A percentile compares a stretch with the other conserved stretches of the same genome.
These are phyloP conservation scores for Drosophila ironensis DNA, from an alignment of 1,140 invertebrate genomes.

Conservation along the genomic window DNA sequence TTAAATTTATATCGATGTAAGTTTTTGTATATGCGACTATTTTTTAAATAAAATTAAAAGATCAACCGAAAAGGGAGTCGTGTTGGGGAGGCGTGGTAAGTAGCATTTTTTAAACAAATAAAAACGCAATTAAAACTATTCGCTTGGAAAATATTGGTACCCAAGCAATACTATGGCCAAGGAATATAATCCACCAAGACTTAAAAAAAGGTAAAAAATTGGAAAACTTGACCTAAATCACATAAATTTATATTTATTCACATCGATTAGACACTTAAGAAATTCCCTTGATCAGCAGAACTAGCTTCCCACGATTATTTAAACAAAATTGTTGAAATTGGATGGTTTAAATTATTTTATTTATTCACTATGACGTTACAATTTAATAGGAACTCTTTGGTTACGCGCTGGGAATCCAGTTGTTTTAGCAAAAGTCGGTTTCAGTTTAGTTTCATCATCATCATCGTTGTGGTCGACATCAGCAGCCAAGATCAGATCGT, in stretches of 20 bases:
- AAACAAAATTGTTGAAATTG: no score
- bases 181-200: no score
- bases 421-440: slow-evolving; percentile 38
- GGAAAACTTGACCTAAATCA: no score
- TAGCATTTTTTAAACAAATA: background rate
- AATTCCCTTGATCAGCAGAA: no score
- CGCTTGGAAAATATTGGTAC: no score
- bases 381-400: slow-evolving; percentile 51
- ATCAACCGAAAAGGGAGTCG: background rate
- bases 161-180: no score
- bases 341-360: slow-evolving; percentile 8
- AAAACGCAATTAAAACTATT: no score
- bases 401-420: slow-evolving; percentile 37
- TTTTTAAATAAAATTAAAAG: slow-evolving; percentile 67
- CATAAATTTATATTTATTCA: no score
- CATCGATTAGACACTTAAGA: no score
- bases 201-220: background rate
- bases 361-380: slow-evolving; percentile 36
- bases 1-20: slow-evolving; percentile 52
- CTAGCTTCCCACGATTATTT: no score
- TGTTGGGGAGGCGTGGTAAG: no score
- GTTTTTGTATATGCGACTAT: slow-evolving; percentile 65
- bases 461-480: slow-evolving; percentile 35
- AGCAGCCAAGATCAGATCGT: slow-evolving; percentile 35
- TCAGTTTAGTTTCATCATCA: slow-evolving; percentile 23